Base-by-base conservation (phyloP, 2,113 vertebrate genomes). In the Heterotis niloticus region DNA sequence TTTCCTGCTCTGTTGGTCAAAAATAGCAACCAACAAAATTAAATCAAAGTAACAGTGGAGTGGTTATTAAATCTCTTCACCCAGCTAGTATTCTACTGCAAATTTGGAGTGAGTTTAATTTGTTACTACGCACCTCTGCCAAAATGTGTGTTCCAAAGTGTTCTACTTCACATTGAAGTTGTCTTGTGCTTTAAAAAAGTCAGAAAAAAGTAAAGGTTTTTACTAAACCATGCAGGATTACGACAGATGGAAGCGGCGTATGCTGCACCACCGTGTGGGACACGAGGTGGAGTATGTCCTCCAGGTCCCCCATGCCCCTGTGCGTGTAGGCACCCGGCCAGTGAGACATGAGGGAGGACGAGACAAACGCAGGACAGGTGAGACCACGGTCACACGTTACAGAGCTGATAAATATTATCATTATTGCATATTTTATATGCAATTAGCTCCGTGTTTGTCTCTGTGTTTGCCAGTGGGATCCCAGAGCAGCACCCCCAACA, bases 241-340 rank as follows among this genome's bases (percentile, higher is more conserved):
- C 67, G 80, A 79, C 65, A 78, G 77, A 64, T 84, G 81, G 84
- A 78, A 81, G 68, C 67, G 81, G 52, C 71, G n/a, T 23, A 28
- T 54, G 14, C 76, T 24, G 64, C 70, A 13, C 13, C 28, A 65
- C 5, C 10, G n/a, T 62, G 23, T 13, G 10, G 68, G 56, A 17
- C 51, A 28, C 51, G 29, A 5, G 56, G 68, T 60, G 0, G 23
- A n/a, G 24, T 18, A 44, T 28, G 10, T 18, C 64, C 52, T 13
- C 14, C 44, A 26, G 4, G 52, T 57, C 13, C 4, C 10, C 17
- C 20, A 18, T 11, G n/a, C 74, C n/a, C 23, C 44, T n/a, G 10
- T 79, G 59, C 12, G 4, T 62, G 17, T 44, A 17, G 28, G 10
- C 7, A 74, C 16, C 57, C 18, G 16, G 51, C 74, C 23, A 5